A percentile compares a stretch with the other conserved stretches of the same genome.
These are phyloP conservation scores for Plectropomus leopardus DNA, from an alignment of 2,113 vertebrate genomes.

Conservation along the genomic window DNA sequence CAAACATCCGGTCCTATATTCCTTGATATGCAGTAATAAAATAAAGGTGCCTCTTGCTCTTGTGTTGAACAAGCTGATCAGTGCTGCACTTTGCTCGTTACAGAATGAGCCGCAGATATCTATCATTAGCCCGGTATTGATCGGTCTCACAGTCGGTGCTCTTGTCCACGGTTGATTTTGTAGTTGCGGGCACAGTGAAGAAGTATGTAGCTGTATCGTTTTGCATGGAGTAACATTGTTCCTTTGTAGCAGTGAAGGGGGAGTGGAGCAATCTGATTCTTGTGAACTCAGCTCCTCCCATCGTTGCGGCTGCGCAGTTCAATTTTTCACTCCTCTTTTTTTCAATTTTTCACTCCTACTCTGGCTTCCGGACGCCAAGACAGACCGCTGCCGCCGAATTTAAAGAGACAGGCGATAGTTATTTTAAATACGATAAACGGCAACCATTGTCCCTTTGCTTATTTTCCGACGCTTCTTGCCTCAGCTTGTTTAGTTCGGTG, in stretches of 20 bases:
- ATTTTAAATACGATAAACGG: slow-evolving; percentile 82
- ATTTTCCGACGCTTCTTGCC: slow-evolving; percentile 59
- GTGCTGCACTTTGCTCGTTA: neutral
- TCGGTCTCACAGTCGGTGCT: neutral
- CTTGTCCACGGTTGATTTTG: neutral
- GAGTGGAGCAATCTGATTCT: slow-evolving; percentile 77
- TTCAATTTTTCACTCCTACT: slow-evolving; percentile 77
- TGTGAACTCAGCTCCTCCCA: slow-evolving; percentile 73
- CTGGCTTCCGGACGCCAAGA: slow-evolving; percentile 87
- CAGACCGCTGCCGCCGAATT: slow-evolving; percentile 88
- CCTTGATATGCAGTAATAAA: slow-evolving; percentile 9
- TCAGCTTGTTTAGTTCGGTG: slow-evolving; percentile 44
- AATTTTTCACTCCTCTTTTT: slow-evolving; percentile 60
- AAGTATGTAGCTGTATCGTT: slow-evolving; percentile 27
- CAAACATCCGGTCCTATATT: neutral
- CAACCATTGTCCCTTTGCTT: slow-evolving; percentile 80
- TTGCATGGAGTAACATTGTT: slow-evolving; percentile 49
- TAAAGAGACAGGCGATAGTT: slow-evolving; percentile 88
- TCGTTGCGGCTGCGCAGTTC: slow-evolving; percentile 73
- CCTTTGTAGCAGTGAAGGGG: slow-evolving; percentile 82
- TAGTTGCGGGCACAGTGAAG: neutral
- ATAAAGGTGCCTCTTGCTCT: slow-evolving; percentile 3
- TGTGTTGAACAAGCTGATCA: neutral
- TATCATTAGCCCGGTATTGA: neutral
- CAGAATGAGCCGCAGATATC: neutral